Evolutionary conservation across 2,888 invertebrate genomes (phyloP).

Genomic region (Eilema sororculum): DNA sequence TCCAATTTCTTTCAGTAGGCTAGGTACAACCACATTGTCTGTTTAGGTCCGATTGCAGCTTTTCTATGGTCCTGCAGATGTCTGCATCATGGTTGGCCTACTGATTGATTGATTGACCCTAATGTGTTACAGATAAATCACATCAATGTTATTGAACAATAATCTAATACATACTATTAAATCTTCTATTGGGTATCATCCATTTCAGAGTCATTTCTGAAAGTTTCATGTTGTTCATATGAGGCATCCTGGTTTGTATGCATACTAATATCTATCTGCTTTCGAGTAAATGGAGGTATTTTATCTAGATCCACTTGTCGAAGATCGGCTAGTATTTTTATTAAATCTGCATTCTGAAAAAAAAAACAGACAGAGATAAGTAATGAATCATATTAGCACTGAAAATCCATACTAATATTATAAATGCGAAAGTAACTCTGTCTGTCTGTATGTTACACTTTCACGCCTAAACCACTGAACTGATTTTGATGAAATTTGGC

Average conservation of each 20-base stretch:
- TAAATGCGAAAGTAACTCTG: too few species aligned
- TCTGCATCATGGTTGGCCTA: too few species aligned
- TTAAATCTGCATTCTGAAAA: conserved; percentile 71
- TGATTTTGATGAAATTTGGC: too few species aligned
- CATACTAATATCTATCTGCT: conserved; percentile 54
- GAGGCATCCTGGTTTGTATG: conserved; percentile 54
- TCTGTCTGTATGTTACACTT: too few species aligned
- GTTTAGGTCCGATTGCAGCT: too few species aligned
- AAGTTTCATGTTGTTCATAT: conserved; percentile 57
- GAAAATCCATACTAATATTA: too few species aligned
- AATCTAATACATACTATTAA: neutral
- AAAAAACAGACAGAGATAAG: conserved; percentile 29
- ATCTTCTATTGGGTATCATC: conserved; percentile 59
- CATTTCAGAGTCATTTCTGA: conserved; percentile 60
- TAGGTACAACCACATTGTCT: too few species aligned
- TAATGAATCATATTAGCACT: too few species aligned
- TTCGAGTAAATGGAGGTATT: conserved; percentile 59
- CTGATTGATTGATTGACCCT: too few species aligned
- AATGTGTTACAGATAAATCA: too few species aligned
- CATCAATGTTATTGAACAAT: neutral
- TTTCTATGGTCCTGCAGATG: too few species aligned
- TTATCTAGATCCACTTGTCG: conserved; percentile 67
- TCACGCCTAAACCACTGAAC: too few species aligned
- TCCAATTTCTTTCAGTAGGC: neutral
- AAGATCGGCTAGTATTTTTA: conserved; percentile 63